phyloP scores from a whole-genome alignment of 2,797 vertebrate genomes.

The Agapornis canus region DNA sequence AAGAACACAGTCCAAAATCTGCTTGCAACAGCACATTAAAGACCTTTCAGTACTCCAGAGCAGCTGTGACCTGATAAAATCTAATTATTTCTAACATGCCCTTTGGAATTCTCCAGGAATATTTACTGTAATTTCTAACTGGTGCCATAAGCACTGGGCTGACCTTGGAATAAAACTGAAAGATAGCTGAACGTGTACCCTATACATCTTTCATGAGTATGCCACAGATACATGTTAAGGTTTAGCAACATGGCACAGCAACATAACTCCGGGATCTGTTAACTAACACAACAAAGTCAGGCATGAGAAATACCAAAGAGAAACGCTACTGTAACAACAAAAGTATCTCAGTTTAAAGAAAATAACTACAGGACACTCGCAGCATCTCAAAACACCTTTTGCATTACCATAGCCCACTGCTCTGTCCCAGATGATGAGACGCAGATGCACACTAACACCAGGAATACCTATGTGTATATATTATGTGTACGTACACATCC shows the following conservation, averaged over 20 bases:
- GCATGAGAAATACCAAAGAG: conserved; percentile 35
- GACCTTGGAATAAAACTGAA: conserved; percentile 54
- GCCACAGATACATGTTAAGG: conserved; percentile 33
- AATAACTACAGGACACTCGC: background rate
- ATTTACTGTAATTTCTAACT: conserved; percentile 65
- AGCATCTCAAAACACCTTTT: background rate
- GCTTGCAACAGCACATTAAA: conserved; percentile 60
- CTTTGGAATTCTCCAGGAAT: conserved; percentile 72
- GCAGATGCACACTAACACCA: rapidly evolving
- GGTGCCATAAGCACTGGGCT: conserved; percentile 63
- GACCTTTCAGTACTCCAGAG: conserved; percentile 65
- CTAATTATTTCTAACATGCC: conserved; percentile 74
- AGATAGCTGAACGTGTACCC: conserved; percentile 63
- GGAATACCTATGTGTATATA: background rate
- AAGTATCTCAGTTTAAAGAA: background rate
- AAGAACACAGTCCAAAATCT: conserved; percentile 52
- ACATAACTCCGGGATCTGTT: conserved; percentile 49
- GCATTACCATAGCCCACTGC: background rate
- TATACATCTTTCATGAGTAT: conserved; percentile 58
- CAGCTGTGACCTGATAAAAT: conserved; percentile 75
- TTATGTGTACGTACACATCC: rapidly evolving
- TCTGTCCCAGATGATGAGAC: background rate
- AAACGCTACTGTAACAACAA: conserved; percentile 32
- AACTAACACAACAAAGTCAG: conserved; percentile 22
- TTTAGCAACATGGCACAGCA: conserved; percentile 34